Evolutionary conservation across 2,888 invertebrate species (phyloP).

Genomic region (Andrena hattorfiana): DNA sequence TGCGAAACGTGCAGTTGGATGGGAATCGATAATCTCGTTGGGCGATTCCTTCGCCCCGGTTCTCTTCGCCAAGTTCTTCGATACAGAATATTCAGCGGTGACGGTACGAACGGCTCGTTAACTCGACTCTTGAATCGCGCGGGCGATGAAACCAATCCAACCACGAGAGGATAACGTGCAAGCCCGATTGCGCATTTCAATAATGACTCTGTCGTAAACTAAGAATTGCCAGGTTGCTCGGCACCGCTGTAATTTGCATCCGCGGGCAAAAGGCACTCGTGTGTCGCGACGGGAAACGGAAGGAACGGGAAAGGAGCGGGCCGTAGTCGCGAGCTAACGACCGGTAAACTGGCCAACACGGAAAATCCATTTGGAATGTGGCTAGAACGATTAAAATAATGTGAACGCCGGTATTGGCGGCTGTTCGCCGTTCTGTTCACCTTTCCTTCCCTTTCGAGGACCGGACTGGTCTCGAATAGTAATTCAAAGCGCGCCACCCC

Average conservation of each 20-base stretch:
- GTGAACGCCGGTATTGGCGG: neutral
- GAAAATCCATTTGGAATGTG: constrained; percentile 11
- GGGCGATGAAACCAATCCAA: neutral
- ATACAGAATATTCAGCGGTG: neutral
- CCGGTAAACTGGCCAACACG: constrained; percentile 16
- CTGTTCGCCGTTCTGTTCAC: neutral
- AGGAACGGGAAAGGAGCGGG: neutral
- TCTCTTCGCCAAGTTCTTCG: neutral
- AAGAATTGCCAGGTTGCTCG: neutral
- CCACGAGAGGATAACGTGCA: neutral
- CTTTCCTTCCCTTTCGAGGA: constrained; percentile 16
- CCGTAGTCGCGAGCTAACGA: constrained; percentile 6
- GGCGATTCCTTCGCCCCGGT: neutral
- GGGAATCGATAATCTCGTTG: constrained; percentile 9
- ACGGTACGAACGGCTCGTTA: constrained; percentile 16
- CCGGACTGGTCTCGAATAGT: neutral
- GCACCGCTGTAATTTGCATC: neutral
- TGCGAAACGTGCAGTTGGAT: neutral
- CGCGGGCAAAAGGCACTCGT: neutral
- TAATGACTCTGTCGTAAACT: constrained; percentile 2
- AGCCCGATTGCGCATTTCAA: constrained; percentile 8
- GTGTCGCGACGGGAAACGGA: neutral
- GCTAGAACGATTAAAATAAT: constrained; percentile 24
- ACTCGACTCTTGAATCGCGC: neutral
- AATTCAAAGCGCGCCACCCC: neutral